Evolutionary conservation across 2,888 invertebrate species (phyloP), one percentile per base, ranked within the genome.

Genomic region (Congeria kusceri): DNA sequence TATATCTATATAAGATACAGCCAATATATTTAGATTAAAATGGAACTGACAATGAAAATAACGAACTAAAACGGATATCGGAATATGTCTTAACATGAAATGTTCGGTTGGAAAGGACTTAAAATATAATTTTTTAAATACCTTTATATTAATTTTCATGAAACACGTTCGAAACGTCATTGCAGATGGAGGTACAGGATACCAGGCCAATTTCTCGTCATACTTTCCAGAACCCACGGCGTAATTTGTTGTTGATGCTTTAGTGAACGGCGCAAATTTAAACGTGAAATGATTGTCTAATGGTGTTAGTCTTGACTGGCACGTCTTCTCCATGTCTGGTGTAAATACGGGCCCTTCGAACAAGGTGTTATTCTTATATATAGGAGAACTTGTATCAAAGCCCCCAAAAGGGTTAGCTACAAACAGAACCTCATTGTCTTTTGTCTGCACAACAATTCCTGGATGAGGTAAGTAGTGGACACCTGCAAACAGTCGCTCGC

Each of bases 141-240:
- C 65, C 65, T 49, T 65, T 9, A 65, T 15, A 5, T 27, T 23
- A 11, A 65, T 20, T 28, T 65, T 65, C 49, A 65, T 65, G 53
- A 65, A 65, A 27, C 65, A 65, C 15, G 27, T 18, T 9, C 65
- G 47, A 27, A 65, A 65, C 28, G 65, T 65, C 27, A 46, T 13
- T 5, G 20, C 28, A 15, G 47, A 46, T 1, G 65, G 65, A 3
- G 65, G 27, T 1, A 65, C 65, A n/a, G 65, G 65, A 27, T 65
- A 65, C 65, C 65, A 65, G 27, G 65, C 44, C 65, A 49, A 27
- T 46, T 46, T 46, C n/a, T 47, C 28, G 28, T 65, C 65, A 27
- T 47, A 65, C 11, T 65, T 65, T 13, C 46, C 27, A 18, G 53
- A 49, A n/a, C 65, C 65, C 9, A 49, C 65, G 13, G 29, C 49